Evolutionary conservation across 2,113 vertebrate genomes (phyloP).

Genomic region (Tinamus guttatus): DNA sequence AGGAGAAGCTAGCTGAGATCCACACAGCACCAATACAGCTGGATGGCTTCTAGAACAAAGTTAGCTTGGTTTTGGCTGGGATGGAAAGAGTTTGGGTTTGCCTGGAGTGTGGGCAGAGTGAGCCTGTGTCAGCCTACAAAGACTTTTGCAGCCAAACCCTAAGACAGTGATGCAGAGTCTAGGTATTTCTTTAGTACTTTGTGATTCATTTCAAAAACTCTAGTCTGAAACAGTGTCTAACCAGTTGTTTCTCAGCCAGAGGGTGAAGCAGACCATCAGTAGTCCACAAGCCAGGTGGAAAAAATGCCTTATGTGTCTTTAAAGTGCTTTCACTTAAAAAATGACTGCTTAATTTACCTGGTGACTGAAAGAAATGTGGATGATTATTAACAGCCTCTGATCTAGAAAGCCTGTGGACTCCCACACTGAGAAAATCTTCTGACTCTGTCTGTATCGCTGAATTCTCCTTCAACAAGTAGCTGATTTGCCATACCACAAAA

Average conservation of each 20-base stretch:
- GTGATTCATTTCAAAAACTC: constrained; percentile 59
- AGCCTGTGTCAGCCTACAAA: constrained; percentile 45
- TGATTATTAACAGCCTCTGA: neutral
- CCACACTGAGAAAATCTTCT: neutral
- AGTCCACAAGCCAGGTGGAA: neutral
- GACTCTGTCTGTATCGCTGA: neutral
- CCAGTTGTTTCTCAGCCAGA: constrained; percentile 7
- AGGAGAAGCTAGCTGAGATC: neutral
- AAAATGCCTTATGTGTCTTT: neutral
- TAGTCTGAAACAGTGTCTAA: constrained; percentile 11
- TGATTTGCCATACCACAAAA: constrained; percentile 51
- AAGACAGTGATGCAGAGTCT: constrained; percentile 66
- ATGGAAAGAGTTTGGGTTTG: constrained; percentile 46
- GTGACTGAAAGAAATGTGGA: neutral
- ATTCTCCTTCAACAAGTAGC: constrained; percentile 18
- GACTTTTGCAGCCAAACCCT: constrained; percentile 56
- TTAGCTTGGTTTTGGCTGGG: neutral
- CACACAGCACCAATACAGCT: neutral
- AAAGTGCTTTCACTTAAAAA: neutral
- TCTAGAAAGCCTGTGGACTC: neutral
- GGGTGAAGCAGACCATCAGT: neutral
- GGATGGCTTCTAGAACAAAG: neutral
- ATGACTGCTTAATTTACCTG: neutral
- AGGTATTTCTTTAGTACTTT: constrained; percentile 66
- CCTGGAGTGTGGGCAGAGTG: constrained; percentile 24